phyloP scores from a whole-genome alignment of 2,113 vertebrate genomes.

The Phocoena sinus region DNA sequence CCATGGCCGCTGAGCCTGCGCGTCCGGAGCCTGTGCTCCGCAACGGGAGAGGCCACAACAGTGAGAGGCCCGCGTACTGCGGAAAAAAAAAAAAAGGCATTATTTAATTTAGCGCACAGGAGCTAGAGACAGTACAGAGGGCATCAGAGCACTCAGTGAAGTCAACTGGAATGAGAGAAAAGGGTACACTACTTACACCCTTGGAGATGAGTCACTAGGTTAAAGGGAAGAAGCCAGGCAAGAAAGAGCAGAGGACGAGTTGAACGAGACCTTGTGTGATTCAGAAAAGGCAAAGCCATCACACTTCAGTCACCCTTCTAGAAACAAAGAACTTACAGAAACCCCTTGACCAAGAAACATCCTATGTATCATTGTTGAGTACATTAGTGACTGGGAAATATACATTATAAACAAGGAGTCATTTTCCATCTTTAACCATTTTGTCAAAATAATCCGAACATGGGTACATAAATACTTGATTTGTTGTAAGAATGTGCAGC shows the following conservation, averaged over 20 bases:
- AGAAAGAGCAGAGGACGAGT: background rate
- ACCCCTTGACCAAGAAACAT: background rate
- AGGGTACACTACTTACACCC: background rate
- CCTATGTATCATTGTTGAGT: background rate
- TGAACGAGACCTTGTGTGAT: background rate
- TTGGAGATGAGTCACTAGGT: background rate
- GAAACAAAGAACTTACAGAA: background rate
- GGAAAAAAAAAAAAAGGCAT: background rate
- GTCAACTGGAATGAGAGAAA: background rate
- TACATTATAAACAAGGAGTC: background rate
- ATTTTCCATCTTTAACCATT: slow-evolving; percentile 29
- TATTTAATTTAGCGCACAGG: background rate
- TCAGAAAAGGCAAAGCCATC: background rate
- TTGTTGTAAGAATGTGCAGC: background rate
- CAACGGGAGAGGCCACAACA: no score
- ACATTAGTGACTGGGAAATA: background rate
- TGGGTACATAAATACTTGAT: background rate
- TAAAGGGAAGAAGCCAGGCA: background rate
- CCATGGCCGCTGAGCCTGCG: no score
- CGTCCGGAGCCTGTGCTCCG: no score
- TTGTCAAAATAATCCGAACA: slow-evolving; percentile 25
- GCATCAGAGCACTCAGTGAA: background rate
- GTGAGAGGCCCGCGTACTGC: no score
- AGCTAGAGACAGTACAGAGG: background rate
- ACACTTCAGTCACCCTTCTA: background rate